Conservation (phyloP, 2,797 vertebrate species). For the Vireo griseus region DNA sequence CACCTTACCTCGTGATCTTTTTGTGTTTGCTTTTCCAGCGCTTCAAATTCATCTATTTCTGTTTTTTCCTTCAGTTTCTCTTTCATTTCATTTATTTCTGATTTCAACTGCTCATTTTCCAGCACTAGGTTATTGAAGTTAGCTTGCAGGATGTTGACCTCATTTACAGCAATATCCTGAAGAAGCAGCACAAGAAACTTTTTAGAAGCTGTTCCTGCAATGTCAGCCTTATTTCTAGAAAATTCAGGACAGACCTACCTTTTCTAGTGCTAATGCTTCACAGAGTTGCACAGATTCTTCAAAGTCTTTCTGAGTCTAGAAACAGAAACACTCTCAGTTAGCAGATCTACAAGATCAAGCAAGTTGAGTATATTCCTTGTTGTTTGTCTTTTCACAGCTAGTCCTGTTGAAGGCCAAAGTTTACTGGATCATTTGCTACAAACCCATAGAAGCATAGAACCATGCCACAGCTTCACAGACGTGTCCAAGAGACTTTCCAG, state of each 20-base stretch:
- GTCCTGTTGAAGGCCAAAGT: neutral
- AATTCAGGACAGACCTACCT: slow-evolving; percentile 65
- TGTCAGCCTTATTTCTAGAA: neutral
- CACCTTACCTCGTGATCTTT: slow-evolving; percentile 84
- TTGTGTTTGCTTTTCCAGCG: slow-evolving; percentile 80
- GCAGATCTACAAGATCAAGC: neutral
- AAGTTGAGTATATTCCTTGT: neutral
- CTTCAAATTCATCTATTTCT: slow-evolving; percentile 84
- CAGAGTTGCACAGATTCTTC: slow-evolving; percentile 82
- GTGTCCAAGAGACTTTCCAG: neutral
- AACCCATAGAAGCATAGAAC: neutral
- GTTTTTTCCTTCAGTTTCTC: slow-evolving; percentile 76
- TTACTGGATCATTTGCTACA: neutral
- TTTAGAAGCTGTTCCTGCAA: neutral
- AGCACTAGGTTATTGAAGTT: slow-evolving; percentile 63
- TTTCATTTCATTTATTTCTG: slow-evolving; percentile 69
- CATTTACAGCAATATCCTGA: slow-evolving; percentile 68
- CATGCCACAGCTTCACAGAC: neutral
- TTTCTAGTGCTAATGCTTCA: slow-evolving; percentile 79
- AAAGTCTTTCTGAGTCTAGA: slow-evolving; percentile 74
- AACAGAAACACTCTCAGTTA: neutral
- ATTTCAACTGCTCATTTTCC: slow-evolving; percentile 70
- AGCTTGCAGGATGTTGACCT: slow-evolving; percentile 49
- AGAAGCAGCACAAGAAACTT: neutral
- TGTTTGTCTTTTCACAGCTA: neutral